Conservation (phyloP, 2,113 vertebrate species). For the Colistium nudipinnis region DNA sequence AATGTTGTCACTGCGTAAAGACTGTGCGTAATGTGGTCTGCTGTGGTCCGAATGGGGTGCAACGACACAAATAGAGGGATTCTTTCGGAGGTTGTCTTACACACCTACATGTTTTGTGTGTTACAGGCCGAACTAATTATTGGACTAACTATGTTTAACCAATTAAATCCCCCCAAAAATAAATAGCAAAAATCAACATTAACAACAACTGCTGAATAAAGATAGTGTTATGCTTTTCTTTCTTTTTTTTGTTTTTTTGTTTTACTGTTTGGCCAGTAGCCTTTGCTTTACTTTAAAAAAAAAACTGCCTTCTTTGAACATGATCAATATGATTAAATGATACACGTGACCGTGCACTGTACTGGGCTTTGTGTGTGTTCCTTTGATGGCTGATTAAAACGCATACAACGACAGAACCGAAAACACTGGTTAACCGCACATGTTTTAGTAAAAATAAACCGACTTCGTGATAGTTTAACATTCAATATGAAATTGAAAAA, state of each 20-base stretch:
- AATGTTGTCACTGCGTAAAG: slow-evolving; percentile 2
- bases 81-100: background rate
- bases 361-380: slow-evolving; percentile 1
- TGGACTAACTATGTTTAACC: background rate
- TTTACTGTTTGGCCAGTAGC: background rate
- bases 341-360: background rate
- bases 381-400: too few species aligned
- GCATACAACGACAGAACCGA: background rate
- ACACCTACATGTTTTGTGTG: background rate
- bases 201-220: background rate
- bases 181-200: background rate
- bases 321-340: slow-evolving; percentile 33
- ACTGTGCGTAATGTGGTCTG: slow-evolving; percentile 2
- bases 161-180: background rate
- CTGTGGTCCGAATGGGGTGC: slow-evolving; percentile 14
- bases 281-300: slow-evolving; percentile 5
- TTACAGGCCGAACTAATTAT: background rate
- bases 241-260: background rate
- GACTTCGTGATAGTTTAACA: background rate
- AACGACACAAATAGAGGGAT: background rate
- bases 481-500: background rate
- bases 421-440: background rate
- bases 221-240: slow-evolving; percentile 9
- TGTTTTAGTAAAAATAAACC: background rate
- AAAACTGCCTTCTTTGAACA: background rate